Conservation (phyloP, 2,888 invertebrate species). For the Megaustenia siamemsis region DNA sequence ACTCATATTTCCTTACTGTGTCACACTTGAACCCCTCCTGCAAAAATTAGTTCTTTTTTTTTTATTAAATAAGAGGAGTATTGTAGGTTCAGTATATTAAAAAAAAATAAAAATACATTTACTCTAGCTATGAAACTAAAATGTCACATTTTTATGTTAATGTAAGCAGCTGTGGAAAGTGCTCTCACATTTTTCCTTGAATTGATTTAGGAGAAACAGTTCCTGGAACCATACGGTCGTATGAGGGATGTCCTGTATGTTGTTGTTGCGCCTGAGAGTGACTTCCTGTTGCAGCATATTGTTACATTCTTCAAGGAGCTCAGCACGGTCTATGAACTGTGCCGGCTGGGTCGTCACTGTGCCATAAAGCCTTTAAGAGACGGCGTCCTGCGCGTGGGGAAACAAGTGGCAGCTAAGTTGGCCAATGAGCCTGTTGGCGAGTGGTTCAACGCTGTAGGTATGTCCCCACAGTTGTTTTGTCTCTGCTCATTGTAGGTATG, state of each 20-base stretch:
- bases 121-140: too few species aligned
- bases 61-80: too few species aligned
- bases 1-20: too few species aligned
- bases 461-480: too few species aligned
- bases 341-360: conserved; percentile 94
- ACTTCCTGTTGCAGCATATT: conserved; percentile 88
- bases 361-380: conserved; percentile 92
- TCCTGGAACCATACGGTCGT: conserved; percentile 97
- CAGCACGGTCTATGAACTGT: conserved; percentile 95
- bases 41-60: too few species aligned
- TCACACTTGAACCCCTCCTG: too few species aligned
- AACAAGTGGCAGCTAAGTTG: conserved; percentile 84
- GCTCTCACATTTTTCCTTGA: too few species aligned
- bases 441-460: conserved; percentile 90
- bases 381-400: conserved; percentile 91
- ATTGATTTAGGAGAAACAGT: conserved; percentile 87
- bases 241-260: conserved; percentile 96
- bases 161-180: too few species aligned
- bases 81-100: too few species aligned
- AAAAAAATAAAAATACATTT: too few species aligned
- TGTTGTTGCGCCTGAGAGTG: conserved; percentile 95
- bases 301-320: conserved; percentile 94
- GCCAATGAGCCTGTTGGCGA: conserved; percentile 87
- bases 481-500: too few species aligned
- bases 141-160: too few species aligned